Evolutionary conservation across 2,113 vertebrate genomes (phyloP), one percentile per base, ranked within the genome.

Genomic region (Todiramphus chloris): DNA sequence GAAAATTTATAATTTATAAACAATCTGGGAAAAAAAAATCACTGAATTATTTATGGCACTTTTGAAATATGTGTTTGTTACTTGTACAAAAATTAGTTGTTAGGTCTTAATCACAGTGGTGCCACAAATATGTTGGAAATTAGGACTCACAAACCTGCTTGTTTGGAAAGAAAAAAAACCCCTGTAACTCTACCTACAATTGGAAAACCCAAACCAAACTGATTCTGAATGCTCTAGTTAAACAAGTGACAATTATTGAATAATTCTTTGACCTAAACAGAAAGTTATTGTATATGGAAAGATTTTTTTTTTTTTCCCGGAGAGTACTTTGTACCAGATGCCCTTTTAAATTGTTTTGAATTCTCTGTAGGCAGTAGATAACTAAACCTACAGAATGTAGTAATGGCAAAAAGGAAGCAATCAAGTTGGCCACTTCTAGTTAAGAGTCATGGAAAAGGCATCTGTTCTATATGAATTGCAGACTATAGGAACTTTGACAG

Each of bases 391-490:
- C 96, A 97, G 97, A 98, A 97, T 89, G 94, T 90, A 97, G 98
- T 98, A 98, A 98, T 97, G 97, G 97, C 97, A 98, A 98, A 96
- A 97, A 98, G 99, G 99, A 99, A 98, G 97, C 98, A 99, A 99
- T 99, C 99, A 99, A 95, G 96, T 97, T 97, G 98, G 97, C 98
- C 98, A 97, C 97, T 98, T 98, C 95, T 97, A 95, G 92, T 96
- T 97, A 96, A 94, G 96, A 98, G 98, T 97, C 95, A 97, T 94
- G 93, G 97, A 97, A 96, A 98, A 98, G 98, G 97, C 97, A 98
- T 99, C 99, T 99, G 99, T 98, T 99, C 98, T 98, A 98, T 98
- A 98, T 99, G 99, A 98, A 98, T 98, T 98, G 97, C 97, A 98
- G 97, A 97, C 97, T 97, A 97, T 96, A 97, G 98, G 98, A 97